phyloP scores from a whole-genome alignment of 2,113 vertebrate genomes.

The Crotalus tigris region DNA sequence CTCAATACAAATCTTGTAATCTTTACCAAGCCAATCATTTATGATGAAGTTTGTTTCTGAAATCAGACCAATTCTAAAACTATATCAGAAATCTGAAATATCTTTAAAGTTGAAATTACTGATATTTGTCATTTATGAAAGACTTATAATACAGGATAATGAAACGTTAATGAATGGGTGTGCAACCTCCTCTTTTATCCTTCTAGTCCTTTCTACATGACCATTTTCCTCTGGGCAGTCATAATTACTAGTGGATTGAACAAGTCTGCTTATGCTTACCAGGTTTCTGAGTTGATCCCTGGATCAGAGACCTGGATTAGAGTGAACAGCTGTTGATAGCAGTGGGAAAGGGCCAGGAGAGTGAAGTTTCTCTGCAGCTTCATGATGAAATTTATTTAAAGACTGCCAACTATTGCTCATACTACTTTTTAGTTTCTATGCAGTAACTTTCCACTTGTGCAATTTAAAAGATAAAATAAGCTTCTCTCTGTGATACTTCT shows the following conservation, averaged over 20 bases:
- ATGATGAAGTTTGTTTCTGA: neutral
- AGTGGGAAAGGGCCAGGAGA: neutral
- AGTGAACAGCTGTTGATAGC: neutral
- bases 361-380: neutral
- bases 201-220: neutral
- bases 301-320: neutral
- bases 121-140: neutral
- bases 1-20: neutral
- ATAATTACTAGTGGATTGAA: neutral
- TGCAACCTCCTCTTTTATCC: neutral
- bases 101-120: neutral
- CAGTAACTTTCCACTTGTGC: neutral
- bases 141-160: neutral
- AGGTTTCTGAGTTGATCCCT: neutral
- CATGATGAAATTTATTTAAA: neutral
- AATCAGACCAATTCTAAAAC: neutral
- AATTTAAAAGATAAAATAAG: neutral
- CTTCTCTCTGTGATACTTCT: neutral
- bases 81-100: neutral
- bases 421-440: neutral
- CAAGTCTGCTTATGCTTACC: neutral
- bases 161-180: neutral
- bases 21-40: neutral
- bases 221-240: neutral
- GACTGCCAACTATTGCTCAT: neutral